Evolutionary conservation across 2,888 invertebrate species (phyloP).

Genomic region (Agrochola lota): DNA sequence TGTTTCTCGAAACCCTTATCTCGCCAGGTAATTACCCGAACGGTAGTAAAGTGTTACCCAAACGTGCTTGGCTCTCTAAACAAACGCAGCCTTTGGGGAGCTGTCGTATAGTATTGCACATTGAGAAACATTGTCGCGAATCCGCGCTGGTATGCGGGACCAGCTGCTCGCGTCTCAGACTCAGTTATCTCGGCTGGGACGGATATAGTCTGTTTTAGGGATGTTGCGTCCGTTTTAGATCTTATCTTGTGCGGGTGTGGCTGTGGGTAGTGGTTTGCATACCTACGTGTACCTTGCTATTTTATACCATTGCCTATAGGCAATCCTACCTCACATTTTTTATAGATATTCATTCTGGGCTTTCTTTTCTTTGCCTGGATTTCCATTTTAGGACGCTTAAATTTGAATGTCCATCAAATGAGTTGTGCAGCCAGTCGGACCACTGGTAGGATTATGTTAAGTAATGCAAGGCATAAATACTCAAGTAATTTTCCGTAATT

Average conservation of each 20-base stretch:
- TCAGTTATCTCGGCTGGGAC: conserved; percentile 63
- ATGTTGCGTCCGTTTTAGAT: conserved; percentile 53
- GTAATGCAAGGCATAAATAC: neutral
- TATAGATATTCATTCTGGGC: neutral
- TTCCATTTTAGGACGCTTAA: neutral
- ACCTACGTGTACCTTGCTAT: neutral
- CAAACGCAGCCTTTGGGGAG: conserved; percentile 42
- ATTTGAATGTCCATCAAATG: too few relatives aligned
- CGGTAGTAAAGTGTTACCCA: conserved; percentile 38
- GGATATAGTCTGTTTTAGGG: conserved; percentile 65
- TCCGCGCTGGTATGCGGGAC: conserved; percentile 63
- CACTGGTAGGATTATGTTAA: neutral
- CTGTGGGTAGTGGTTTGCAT: neutral
- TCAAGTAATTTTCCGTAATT: neutral
- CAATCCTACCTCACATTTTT: neutral
- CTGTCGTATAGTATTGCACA: conserved; percentile 32
- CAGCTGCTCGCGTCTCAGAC: conserved; percentile 66
- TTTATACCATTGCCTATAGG: too few relatives aligned
- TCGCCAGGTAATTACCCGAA: conserved; percentile 39
- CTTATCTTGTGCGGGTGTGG: conserved; percentile 28
- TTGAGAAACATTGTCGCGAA: conserved; percentile 60
- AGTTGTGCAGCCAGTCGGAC: neutral
- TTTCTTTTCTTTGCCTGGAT: neutral
- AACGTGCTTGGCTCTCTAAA: conserved; percentile 45
- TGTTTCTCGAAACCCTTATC: conserved; percentile 60